Percentiles rank a stretch among this genome's conserved stretches.
phyloP scores from a whole-genome alignment of 2,888 invertebrate genomes.

The Leucophenga maculata region DNA sequence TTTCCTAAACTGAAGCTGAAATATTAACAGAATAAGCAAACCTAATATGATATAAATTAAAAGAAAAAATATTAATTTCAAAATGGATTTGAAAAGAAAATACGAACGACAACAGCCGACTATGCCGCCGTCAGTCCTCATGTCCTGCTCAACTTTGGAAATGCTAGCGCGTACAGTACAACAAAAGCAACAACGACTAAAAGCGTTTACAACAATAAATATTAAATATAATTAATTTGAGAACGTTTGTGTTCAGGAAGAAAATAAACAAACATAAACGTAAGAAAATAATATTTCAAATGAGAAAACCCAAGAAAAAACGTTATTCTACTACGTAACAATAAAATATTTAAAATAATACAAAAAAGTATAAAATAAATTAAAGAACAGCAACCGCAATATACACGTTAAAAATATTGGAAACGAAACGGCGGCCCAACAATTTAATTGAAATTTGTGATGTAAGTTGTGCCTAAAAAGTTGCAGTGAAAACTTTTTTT shows the following conservation, averaged over 20 bases:
- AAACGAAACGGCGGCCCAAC: slow-evolving; percentile 55
- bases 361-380: slow-evolving; percentile 37
- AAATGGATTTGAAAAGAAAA: background rate
- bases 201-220: slow-evolving; percentile 34
- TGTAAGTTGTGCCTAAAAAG: slow-evolving; percentile 47
- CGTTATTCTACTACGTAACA: slow-evolving; percentile 49
- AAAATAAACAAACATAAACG: slow-evolving; percentile 9
- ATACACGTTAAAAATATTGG: slow-evolving; percentile 34
- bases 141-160: background rate
- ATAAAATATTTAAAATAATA: slow-evolving; percentile 25
- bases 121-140: background rate
- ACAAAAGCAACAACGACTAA: slow-evolving; percentile 34
- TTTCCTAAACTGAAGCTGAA: slow-evolving; percentile 30
- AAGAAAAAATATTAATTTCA: slow-evolving; percentile 30
- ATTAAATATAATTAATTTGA: slow-evolving; percentile 8
- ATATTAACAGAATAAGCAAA: slow-evolving; percentile 14
- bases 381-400: slow-evolving; percentile 36
- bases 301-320: slow-evolving; percentile 60
- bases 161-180: slow-evolving; percentile 14
- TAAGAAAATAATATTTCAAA: slow-evolving; percentile 43
- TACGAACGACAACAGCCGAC: slow-evolving; percentile 27
- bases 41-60: slow-evolving; percentile 16
- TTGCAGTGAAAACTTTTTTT: no score
- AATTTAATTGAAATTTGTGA: slow-evolving; percentile 58
- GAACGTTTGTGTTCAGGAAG: background rate